Base-by-base conservation (phyloP, 1,140 invertebrate species). In the Heliconius hewitsoni region DNA sequence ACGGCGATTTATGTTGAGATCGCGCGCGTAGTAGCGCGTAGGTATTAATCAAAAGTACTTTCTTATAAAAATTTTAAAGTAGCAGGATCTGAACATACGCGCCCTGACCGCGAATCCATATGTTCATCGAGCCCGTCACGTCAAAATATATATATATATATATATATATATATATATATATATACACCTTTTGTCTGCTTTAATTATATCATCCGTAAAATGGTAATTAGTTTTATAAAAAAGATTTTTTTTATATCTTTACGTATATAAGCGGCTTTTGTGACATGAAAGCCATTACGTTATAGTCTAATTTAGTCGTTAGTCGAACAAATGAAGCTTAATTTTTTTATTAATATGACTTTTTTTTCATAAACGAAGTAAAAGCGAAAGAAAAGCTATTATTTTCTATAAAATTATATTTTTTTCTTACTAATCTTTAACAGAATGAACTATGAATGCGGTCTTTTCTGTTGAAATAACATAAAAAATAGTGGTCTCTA, bases 401-500 rank as follows among this genome's bases (percentile, higher is more conserved):
- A 16, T 27, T 66, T 27, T 66, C 23, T 27, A 66, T 66, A 27
- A 66, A 23, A 66, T 23, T 27, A 66, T 66, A 27, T 30, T 27
- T 71, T 71, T 71, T 39, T 71, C 71, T 71, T 39, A 39, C 16
- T 71, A 71, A 71, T 71, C 71, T 71, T 71, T n/a, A 18, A 71
- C 30, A 71, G 71, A 71, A 71, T 34, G 30, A 19, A 34, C 46
- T 34, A 71, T 50, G 39, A 76, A 76, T 77, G 70, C 46, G 76
- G 76, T 55, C 76, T 39, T 66, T 77, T 77, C 70, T 77, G 23
- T 50, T 39, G 60, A 42, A 39, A 76, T 71, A 77, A 77, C 27
- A 66, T 77, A 72, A 76, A 77, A 77, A 66, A 19, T 77, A 52
- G 42, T 55, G 57, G 39, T 77, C 52, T 71, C 46, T 71, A 77